Evolutionary conservation across 2,797 vertebrate species (phyloP).

Genomic region (Morelia viridis): DNA sequence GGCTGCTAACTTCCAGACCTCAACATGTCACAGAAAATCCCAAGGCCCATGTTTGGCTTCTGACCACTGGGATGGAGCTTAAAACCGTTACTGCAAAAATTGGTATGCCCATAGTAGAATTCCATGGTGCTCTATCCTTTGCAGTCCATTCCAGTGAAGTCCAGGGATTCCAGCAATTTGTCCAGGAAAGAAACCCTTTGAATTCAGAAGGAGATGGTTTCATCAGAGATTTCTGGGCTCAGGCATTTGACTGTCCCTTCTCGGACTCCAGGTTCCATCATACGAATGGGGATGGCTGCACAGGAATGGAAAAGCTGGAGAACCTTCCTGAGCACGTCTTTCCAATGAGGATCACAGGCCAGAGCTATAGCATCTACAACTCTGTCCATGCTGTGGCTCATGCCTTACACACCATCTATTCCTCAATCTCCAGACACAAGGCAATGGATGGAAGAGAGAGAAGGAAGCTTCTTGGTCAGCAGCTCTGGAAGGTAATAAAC

Average conservation of each 20-base stretch:
- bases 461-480: accelerated
- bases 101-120: neutral
- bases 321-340: neutral
- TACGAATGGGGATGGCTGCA: neutral
- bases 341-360: neutral
- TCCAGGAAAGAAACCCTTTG: neutral
- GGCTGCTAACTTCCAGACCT: neutral
- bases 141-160: neutral
- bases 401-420: neutral
- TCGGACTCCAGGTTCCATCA: neutral
- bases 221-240: neutral
- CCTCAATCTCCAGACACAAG: neutral
- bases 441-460: no score
- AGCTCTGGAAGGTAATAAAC: neutral
- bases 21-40: neutral
- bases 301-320: constrained; percentile 9
- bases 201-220: neutral
- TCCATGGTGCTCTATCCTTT: neutral
- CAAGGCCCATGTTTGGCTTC: neutral
- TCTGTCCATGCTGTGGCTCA: neutral
- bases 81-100: neutral
- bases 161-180: neutral
- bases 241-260: neutral
- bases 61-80: neutral
- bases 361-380: neutral